Base-by-base conservation (phyloP, 2,797 vertebrate species). In the Myioborus miniatus region DNA sequence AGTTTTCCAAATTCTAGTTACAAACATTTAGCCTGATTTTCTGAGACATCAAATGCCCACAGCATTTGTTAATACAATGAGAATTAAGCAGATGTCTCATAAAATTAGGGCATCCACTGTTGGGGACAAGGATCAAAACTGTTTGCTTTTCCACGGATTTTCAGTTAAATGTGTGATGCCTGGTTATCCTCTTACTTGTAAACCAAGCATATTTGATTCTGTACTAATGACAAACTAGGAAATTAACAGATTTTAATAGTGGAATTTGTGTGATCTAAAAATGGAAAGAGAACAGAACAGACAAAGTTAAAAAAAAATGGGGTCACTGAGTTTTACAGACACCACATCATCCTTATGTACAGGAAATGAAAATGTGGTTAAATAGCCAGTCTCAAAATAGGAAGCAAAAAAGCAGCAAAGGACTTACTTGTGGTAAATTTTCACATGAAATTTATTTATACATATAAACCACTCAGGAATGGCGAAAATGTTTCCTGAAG, bases 11-110 rank as follows among this genome's bases (percentile, higher is more conserved):
- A 81, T 83, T 95, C 70, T 63, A 75, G 71, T 60, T 83, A 86
- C 36, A 93, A 93, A 83, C 3, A 12, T 62, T 76, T 72, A 94
- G 70, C 80, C 80, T 78, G 68, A 91, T 96, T 63, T 93, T 83
- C 36, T 69, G 43, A 1, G 55, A 88, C 83, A 89, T 72, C 72
- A 83, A 88, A 75, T 59, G 91, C 85, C 80, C 72, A 88, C 36
- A 94, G 85, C 55, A 65, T 88, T 90, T 63, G 55, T 88, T 75
- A 90, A 71, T 72, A 93, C 76, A 94, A 82, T 63, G 55, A 81
- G 83, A 94, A 94, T 90, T 93, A 94, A 94, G 81, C 94, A 91
- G 90, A 95, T 91, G 91, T 91, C 94, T 95, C 55, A 56, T 70
- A 65, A 94, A 97, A 96, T 93, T 83, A 94, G 93, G 91, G 70